Conservation (phyloP, 2,888 invertebrate genomes). For the Apocheima hispidaria region DNA sequence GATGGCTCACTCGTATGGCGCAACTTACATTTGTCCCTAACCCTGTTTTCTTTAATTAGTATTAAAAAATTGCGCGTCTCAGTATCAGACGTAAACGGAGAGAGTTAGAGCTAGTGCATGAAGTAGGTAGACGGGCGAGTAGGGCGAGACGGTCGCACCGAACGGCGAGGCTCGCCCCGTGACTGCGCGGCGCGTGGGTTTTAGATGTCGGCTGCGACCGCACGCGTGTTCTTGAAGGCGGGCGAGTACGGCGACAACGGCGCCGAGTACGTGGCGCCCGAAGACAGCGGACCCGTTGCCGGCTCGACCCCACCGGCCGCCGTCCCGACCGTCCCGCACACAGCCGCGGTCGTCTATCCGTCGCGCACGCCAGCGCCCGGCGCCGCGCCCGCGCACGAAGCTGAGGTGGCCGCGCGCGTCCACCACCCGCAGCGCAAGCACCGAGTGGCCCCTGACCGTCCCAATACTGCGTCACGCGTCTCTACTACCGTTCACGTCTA, state of each 20-base stretch:
- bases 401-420: not conserved
- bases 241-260: conserved; percentile 78
- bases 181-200: conserved; percentile 43
- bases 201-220: conserved; percentile 50
- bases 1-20: no score
- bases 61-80: no score
- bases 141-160: not conserved
- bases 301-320: not conserved
- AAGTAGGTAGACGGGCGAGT: not conserved
- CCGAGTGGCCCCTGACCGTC: not conserved
- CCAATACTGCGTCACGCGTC: not conserved
- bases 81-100: not conserved
- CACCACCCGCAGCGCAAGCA: not conserved
- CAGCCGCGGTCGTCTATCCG: no score
- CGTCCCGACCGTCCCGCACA: not conserved
- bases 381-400: not conserved
- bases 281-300: conserved; percentile 40
- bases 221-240: conserved; percentile 64
- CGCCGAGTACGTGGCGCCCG: conserved; percentile 62
- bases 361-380: not conserved
- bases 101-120: not conserved
- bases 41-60: no score
- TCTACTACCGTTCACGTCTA: not conserved
- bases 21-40: no score
- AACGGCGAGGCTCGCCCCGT: conserved; percentile 14